Conservation (phyloP, 2,888 invertebrate genomes). For the Aricia artaxerxes region DNA sequence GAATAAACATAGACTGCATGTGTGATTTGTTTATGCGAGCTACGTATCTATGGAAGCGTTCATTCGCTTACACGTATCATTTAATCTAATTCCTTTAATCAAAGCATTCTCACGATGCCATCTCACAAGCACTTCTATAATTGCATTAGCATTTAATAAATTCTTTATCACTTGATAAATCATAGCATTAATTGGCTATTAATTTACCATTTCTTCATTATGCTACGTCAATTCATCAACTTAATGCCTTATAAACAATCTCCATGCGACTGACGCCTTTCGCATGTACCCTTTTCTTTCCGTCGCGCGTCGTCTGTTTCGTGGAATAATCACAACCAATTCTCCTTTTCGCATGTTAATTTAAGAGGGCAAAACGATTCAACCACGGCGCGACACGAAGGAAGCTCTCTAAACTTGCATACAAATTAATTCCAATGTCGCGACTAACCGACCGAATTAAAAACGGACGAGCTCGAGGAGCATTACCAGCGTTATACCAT, state of each 20-base stretch:
- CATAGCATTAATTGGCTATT: neutral
- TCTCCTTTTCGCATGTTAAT: conserved; percentile 56
- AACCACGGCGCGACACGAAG: conserved; percentile 55
- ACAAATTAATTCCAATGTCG: conserved; percentile 63
- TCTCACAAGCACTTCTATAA: conserved; percentile 23
- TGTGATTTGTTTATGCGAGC: neutral
- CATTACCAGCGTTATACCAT: conserved; percentile 42
- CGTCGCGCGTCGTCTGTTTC: neutral
- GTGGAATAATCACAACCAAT: conserved; percentile 32
- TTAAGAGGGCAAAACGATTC: conserved; percentile 62
- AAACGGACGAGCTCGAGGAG: conserved; percentile 44
- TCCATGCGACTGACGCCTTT: neutral
- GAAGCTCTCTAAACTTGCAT: conserved; percentile 62
- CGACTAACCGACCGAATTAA: conserved; percentile 53
- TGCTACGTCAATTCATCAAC: neutral
- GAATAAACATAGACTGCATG: conserved; percentile 8
- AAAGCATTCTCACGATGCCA: conserved; percentile 34
- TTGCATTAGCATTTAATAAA: conserved; percentile 16
- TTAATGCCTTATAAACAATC: neutral
- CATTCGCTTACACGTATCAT: conserved; percentile 23
- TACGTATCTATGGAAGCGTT: neutral
- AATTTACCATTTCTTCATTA: neutral
- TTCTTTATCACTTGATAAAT: neutral
- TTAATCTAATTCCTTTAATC: conserved; percentile 35
- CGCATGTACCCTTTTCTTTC: neutral